A percentile compares a stretch with the other conserved stretches of the same genome.
Conservation (phyloP, 2,113 vertebrate species). For the Fulmarus glacialis region DNA sequence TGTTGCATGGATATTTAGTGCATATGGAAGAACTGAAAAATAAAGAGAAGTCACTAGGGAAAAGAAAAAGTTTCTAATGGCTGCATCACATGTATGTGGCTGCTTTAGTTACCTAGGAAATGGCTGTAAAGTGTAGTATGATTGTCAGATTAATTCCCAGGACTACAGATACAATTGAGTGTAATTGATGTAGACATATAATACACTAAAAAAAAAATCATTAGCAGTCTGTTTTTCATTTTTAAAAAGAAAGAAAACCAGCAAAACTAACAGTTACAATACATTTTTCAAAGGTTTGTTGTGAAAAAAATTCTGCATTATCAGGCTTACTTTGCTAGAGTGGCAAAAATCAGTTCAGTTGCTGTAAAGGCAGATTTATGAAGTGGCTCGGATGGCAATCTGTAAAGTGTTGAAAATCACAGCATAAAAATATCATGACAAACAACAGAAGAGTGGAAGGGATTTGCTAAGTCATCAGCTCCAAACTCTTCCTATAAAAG, state of each 20-base stretch:
- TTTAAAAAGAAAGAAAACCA: not conserved
- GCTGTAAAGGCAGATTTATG: conserved; percentile 13
- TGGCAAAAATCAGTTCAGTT: conserved; percentile 5
- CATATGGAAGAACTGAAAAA: not conserved
- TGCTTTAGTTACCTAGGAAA: not conserved
- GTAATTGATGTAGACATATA: not conserved
- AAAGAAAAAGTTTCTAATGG: not conserved
- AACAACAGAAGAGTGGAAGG: not conserved
- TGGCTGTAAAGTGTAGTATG: not conserved
- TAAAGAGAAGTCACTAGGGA: not conserved
- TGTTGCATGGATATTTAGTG: not conserved
- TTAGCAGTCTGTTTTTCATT: not conserved
- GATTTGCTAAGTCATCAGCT: conserved; percentile 44
- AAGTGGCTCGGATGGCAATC: conserved; percentile 40
- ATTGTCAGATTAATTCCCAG: not conserved
- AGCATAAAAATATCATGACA: conserved; percentile 35
- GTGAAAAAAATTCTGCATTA: not conserved
- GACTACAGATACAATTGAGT: not conserved
- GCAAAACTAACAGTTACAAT: not conserved
- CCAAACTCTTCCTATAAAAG: not conserved
- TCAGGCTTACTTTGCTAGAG: not conserved
- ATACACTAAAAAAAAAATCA: not conserved
- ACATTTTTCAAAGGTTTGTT: not conserved
- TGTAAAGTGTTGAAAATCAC: conserved; percentile 36
- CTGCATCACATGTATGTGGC: not conserved